A percentile compares a stretch with the other conserved stretches of the same genome.
phyloP scores from a whole-genome alignment of 2,888 invertebrate genomes.

The Brachylomia viminalis region DNA sequence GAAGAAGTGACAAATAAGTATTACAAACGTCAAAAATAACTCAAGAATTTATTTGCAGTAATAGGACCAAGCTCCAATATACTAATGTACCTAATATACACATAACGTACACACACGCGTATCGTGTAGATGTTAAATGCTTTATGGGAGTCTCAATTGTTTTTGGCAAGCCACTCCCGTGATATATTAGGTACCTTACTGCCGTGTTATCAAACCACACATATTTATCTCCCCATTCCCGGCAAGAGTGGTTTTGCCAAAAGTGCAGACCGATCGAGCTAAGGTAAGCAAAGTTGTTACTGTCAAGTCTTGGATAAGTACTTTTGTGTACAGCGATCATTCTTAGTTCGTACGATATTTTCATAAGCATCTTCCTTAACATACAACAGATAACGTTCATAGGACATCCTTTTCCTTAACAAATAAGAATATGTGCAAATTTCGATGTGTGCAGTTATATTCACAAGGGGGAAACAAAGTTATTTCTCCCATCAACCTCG shows the following conservation, averaged over 20 bases:
- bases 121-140: background rate
- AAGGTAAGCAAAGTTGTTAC: background rate
- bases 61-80: too few relatives aligned
- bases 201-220: conserved; percentile 9
- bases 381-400: background rate
- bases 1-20: background rate
- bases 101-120: background rate
- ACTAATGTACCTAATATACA: too few relatives aligned
- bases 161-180: conserved; percentile 22
- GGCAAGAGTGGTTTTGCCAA: background rate
- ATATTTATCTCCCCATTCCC: background rate
- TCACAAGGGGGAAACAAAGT: background rate
- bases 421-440: background rate
- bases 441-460: background rate
- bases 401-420: background rate
- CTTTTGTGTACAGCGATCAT: background rate
- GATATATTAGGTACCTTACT: conserved; percentile 21
- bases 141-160: conserved; percentile 16
- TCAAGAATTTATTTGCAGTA: too few relatives aligned
- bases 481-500: background rate
- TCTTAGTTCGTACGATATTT: background rate
- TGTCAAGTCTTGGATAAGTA: background rate
- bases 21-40: background rate
- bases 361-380: background rate
- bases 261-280: background rate